phyloP scores from a whole-genome alignment of 2,888 invertebrate genomes.

The Neoaliturus tenellus region DNA sequence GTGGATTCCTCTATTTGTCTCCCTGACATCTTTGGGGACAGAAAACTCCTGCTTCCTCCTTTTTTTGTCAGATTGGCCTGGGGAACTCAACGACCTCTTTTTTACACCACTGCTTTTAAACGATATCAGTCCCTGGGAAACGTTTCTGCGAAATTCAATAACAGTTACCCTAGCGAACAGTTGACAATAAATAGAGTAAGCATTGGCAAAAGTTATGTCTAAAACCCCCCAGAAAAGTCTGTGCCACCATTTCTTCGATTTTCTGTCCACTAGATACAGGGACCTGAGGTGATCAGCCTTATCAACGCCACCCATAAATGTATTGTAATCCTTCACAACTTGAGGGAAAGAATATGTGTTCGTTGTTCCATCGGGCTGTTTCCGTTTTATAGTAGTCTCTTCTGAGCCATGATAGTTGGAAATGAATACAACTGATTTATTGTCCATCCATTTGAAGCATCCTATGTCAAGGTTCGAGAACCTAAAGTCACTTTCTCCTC shows the following conservation, averaged over 20 bases:
- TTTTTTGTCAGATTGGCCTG: too few species aligned
- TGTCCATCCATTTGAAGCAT: conserved; percentile 61
- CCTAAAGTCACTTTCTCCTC: conserved; percentile 62
- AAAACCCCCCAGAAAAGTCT: too few species aligned
- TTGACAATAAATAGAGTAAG: too few species aligned
- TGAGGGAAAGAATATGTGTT: conserved; percentile 60
- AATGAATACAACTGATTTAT: conserved; percentile 51
- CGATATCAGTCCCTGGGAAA: too few species aligned
- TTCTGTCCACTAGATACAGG: conserved; percentile 59
- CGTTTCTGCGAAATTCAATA: too few species aligned
- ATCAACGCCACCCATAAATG: conserved; percentile 64
- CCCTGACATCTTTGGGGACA: too few species aligned
- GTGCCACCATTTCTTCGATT: conserved; percentile 67
- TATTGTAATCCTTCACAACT: conserved; percentile 63
- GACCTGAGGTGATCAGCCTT: conserved; percentile 59
- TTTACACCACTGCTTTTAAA: too few species aligned
- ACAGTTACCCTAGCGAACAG: too few species aligned
- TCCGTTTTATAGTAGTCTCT: conserved; percentile 61
- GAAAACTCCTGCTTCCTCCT: too few species aligned
- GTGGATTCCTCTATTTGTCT: too few species aligned
- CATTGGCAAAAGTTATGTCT: too few species aligned
- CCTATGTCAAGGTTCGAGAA: conserved; percentile 56
- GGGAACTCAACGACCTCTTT: too few species aligned
- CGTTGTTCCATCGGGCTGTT: conserved; percentile 41
- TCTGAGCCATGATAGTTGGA: conserved; percentile 62